These are phyloP conservation scores for Chrysina gloriosa DNA, from an alignment of 2,888 invertebrate species.

Conservation along the genomic window DNA sequence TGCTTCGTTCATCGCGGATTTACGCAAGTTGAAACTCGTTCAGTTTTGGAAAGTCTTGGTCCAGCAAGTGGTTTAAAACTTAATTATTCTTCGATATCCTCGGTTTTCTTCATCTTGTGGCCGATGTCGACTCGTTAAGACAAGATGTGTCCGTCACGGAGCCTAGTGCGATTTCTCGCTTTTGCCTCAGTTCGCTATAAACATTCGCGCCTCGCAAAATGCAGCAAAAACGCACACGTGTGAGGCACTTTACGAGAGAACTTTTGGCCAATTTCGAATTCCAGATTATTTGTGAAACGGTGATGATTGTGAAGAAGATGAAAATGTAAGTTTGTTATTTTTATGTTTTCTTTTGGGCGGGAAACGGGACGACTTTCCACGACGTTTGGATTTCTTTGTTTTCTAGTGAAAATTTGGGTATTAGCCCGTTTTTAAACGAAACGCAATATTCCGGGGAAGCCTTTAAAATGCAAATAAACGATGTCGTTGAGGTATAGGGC, in stretches of 20 bases:
- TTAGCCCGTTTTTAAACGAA: too few relatives aligned
- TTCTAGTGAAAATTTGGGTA: too few relatives aligned
- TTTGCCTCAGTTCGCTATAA: conserved; percentile 28
- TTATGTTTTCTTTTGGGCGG: not conserved
- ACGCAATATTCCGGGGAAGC: too few relatives aligned
- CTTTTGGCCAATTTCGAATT: conserved; percentile 34
- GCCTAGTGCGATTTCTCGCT: not conserved
- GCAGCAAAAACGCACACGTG: conserved; percentile 32
- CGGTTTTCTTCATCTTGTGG: not conserved
- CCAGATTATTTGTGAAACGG: conserved; percentile 17
- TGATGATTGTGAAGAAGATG: conserved; percentile 30
- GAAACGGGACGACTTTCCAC: too few relatives aligned
- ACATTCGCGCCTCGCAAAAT: conserved; percentile 8
- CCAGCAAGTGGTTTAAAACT: too few relatives aligned
- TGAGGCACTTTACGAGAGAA: conserved; percentile 31
- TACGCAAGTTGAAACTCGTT: conserved; percentile 34
- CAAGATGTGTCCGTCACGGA: conserved; percentile 21
- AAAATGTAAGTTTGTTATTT: conserved; percentile 35
- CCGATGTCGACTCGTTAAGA: conserved; percentile 13
- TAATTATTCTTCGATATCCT: too few relatives aligned
- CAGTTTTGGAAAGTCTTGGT: not conserved
- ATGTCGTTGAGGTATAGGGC: too few relatives aligned
- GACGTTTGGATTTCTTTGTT: too few relatives aligned
- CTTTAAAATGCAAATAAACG: too few relatives aligned
- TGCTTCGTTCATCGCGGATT: conserved; percentile 2